Conservation (phyloP, 1,140 invertebrate species). For the Muscidifurax raptorellus region DNA sequence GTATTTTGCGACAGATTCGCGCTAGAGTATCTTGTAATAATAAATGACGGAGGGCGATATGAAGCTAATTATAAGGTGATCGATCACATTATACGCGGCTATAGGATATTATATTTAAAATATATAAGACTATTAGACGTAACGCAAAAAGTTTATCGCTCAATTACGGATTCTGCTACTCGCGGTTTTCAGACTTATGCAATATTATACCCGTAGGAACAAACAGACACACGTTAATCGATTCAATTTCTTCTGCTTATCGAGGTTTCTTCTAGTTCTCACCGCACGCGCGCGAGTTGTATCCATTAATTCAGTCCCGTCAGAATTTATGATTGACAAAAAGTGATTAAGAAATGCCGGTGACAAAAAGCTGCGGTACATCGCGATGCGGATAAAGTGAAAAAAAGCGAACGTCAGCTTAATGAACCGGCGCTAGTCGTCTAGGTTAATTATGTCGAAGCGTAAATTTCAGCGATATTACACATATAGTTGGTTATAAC, state of each 20-base stretch:
- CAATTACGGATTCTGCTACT: neutral
- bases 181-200: neutral
- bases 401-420: neutral
- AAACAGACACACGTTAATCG: neutral
- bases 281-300: neutral
- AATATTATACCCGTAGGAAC: neutral
- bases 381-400: neutral
- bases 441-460: constrained; percentile 9
- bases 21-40: neutral
- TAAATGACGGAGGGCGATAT: neutral
- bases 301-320: neutral
- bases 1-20: too few species aligned
- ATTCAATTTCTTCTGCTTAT: neutral
- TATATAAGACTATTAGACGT: neutral
- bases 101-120: neutral
- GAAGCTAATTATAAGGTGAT: neutral
- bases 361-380: neutral
- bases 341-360: constrained; percentile 3
- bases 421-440: constrained; percentile 8
- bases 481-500: neutral
- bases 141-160: neutral
- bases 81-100: neutral
- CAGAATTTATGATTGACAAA: constrained; percentile 1
- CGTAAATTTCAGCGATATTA: neutral
- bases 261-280: neutral